Base-by-base conservation (phyloP, 2,888 invertebrate species). In the Oxystoma pomonae region DNA sequence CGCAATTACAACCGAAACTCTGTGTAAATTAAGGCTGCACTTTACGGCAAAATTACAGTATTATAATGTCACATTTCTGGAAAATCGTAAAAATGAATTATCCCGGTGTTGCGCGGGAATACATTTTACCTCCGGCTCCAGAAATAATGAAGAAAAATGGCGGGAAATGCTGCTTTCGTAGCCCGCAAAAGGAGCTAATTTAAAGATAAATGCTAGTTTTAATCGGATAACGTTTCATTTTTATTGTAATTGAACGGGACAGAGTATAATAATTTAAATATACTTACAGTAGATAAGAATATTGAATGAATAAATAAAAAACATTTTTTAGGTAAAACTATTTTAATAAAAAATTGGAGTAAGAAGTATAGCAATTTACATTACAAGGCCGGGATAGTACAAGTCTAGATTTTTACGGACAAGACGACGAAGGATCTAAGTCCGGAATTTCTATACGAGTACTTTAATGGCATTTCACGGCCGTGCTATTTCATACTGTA, bases 71-170 rank as follows among this genome's bases (percentile, higher is more conserved):
- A 62, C 65, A 56, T 18, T 35, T 57, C 65, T 35, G 65, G 55
- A 58, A 60, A 65, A 65, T 65, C 57, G 65, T 62, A 65, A 65
- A 62, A 65, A 65, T 65, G 62, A 65, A 65, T 65, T 65, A 65
- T 65, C 62, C 62, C 65, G 52, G 22, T 35, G 35, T 35, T 35
- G 35, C 12, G 35, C 35, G 35, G 12, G 35, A 35, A 35, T 35
- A 35, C 35, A 35, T 35, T 35, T n/a, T 35, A 12, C 35, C 35
- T 35, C 35, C 12, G 35, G 35, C 35, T 12, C 35, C 35, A n/a
- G 35, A 35, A 35, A 35, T 35, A 35, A 35, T 35, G 35, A 12
- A 35, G 35, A 35, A 35, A 35, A 35, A 35, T 35, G 35, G 35
- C 35, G 35, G 35, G 35, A 35, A 35, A 35, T 35, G 35, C 35